phyloP scores from a whole-genome alignment of 2,797 vertebrate species.

The Cetoscarus ocellatus region DNA sequence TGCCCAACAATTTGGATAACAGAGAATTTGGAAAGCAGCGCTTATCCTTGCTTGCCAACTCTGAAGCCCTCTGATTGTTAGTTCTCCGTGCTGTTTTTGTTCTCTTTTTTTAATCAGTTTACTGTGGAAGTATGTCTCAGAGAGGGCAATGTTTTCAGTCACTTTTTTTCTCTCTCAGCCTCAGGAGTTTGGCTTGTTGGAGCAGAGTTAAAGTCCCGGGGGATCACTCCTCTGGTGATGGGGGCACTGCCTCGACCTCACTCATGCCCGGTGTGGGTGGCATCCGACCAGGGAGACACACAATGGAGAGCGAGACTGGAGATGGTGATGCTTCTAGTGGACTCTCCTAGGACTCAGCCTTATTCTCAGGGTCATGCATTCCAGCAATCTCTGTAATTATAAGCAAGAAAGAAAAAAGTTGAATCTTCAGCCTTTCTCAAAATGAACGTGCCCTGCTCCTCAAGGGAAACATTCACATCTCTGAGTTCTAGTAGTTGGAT shows the following conservation, averaged over 20 bases:
- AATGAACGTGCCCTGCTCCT: constrained; percentile 82
- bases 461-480: constrained; percentile 85
- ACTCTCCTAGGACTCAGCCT: constrained; percentile 83
- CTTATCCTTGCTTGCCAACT: constrained; percentile 66
- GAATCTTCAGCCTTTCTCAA: constrained; percentile 82
- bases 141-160: constrained; percentile 76
- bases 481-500: constrained; percentile 84
- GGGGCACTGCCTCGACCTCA: constrained; percentile 81
- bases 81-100: constrained; percentile 71
- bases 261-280: constrained; percentile 85
- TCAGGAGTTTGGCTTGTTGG: constrained; percentile 82
- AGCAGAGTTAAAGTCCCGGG: constrained; percentile 72
- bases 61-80: constrained; percentile 69
- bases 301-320: constrained; percentile 77
- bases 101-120: constrained; percentile 71
- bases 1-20: constrained; percentile 75
- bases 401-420: constrained; percentile 80
- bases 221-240: constrained; percentile 78
- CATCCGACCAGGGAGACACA: constrained; percentile 77
- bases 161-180: constrained; percentile 70
- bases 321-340: constrained; percentile 79
- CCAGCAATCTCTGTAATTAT: constrained; percentile 86
- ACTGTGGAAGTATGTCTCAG: constrained; percentile 62
- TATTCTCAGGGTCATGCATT: constrained; percentile 87
- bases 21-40: constrained; percentile 70